A percentile compares a stretch with the other conserved stretches of the same genome.
Evolutionary conservation across 92 coral and sea anemone species (phyloP).

Genomic region (Parazoanthus darwini): DNA sequence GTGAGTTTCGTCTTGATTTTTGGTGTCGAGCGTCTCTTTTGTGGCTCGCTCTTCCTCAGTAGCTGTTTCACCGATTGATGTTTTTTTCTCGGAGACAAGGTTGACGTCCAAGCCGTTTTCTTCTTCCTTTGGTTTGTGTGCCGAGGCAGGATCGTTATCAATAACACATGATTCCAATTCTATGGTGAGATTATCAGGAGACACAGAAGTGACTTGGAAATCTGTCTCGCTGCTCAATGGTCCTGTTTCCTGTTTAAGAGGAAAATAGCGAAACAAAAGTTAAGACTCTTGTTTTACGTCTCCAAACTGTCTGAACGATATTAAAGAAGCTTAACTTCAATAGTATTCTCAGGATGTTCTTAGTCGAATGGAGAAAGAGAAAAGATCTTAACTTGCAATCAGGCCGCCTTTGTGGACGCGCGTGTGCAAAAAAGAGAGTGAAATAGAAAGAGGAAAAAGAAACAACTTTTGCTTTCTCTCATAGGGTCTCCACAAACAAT

Average conservation of each 20-base stretch:
- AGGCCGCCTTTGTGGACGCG: too few species aligned
- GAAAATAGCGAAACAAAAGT: not conserved
- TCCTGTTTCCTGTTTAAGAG: slow-evolving; percentile 31
- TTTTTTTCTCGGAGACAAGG: not conserved
- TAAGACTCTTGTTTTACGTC: not conserved
- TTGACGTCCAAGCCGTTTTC: not conserved
- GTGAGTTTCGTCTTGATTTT: not conserved
- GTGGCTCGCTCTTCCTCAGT: not conserved
- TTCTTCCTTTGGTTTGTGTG: not conserved
- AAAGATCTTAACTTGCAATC: too few species aligned
- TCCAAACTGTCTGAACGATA: not conserved
- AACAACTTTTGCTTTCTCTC: too few species aligned
- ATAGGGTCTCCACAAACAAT: too few species aligned
- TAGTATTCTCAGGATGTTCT: not conserved
- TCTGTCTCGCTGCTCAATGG: slow-evolving; percentile 43
- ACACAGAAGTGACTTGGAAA: slow-evolving; percentile 64
- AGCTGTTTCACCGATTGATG: not conserved
- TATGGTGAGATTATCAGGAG: slow-evolving; percentile 64
- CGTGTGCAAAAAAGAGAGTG: too few species aligned
- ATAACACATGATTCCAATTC: slow-evolving; percentile 46
- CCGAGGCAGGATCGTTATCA: not conserved
- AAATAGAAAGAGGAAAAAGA: too few species aligned
- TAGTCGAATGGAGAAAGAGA: not conserved
- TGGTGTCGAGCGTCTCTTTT: not conserved
- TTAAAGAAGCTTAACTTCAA: not conserved